Evolutionary conservation across 2,888 invertebrate species (phyloP).

Genomic region (Empis stercorea): DNA sequence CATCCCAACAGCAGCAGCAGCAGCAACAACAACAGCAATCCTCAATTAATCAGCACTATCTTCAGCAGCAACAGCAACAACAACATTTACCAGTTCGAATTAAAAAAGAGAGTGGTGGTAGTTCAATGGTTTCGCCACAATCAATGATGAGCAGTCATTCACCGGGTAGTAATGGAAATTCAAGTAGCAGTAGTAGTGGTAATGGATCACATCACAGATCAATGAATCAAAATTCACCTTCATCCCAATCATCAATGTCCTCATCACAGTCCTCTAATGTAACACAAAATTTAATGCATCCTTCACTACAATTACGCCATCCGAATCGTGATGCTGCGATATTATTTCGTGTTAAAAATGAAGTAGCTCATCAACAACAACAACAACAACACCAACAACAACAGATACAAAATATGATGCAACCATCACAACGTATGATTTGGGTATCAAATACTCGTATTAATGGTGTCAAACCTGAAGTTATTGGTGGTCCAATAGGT

Average conservation of each 20-base stretch:
- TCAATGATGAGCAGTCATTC: constrained; percentile 19
- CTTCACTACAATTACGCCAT: constrained; percentile 38
- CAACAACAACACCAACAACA: constrained; percentile 28
- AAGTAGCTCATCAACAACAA: constrained; percentile 28
- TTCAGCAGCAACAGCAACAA: constrained; percentile 24
- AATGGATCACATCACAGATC: constrained; percentile 18
- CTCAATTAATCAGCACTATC: constrained; percentile 19
- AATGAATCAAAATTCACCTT: constrained; percentile 17
- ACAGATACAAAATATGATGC: constrained; percentile 21
- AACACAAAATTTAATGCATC: constrained; percentile 34
- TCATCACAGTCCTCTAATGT: constrained; percentile 23
- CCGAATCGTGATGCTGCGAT: constrained; percentile 37
- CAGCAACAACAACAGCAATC: constrained; percentile 22
- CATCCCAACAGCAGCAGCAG: constrained; percentile 16
- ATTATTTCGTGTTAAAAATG: constrained; percentile 35
- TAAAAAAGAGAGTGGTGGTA: constrained; percentile 24
- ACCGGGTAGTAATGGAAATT: constrained; percentile 20
- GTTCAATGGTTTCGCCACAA: constrained; percentile 3
- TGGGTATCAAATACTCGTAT: constrained; percentile 53
- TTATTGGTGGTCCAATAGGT: constrained; percentile 49
- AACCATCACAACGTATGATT: constrained; percentile 33
- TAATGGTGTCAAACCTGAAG: constrained; percentile 71
- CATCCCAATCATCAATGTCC: constrained; percentile 23
- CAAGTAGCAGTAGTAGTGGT: constrained; percentile 17
- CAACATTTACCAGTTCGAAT: constrained; percentile 28